A percentile compares a stretch with the other conserved stretches of the same genome.
Evolutionary conservation across 1,140 invertebrate genomes (phyloP).

Genomic region (Fopius arisanus): DNA sequence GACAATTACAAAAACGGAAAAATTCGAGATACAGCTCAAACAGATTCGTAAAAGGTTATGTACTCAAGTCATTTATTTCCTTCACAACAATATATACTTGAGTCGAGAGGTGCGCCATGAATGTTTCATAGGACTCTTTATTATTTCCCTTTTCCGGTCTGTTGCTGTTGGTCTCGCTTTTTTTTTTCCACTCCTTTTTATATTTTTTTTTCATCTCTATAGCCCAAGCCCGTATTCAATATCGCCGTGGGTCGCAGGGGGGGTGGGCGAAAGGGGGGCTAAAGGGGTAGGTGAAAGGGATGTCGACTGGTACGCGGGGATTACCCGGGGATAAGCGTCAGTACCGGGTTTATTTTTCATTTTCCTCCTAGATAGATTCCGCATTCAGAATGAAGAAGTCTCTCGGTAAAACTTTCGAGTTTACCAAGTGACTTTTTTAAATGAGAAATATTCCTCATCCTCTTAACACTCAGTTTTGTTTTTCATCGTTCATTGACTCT

Average conservation of each 20-base stretch:
- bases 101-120: too few relatives aligned
- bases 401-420: neutral
- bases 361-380: conserved; percentile 6
- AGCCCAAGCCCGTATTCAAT: neutral
- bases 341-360: conserved; percentile 17
- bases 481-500: neutral
- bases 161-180: neutral
- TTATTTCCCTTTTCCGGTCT: neutral
- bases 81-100: too few relatives aligned
- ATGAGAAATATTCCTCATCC: neutral
- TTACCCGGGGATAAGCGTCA: conserved; percentile 22
- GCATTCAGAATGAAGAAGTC: neutral
- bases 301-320: conserved; percentile 13
- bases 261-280: neutral
- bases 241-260: neutral
- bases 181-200: neutral
- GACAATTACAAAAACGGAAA: too few relatives aligned
- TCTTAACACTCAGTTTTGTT: neutral
- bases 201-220: neutral
- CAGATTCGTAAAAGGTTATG: too few relatives aligned
- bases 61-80: too few relatives aligned
- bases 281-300: neutral
- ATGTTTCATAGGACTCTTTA: too few relatives aligned
- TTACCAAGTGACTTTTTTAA: conserved; percentile 7
- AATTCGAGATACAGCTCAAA: too few relatives aligned